Base-by-base conservation (phyloP, 2,888 invertebrate genomes). In the Tridacna gigas region DNA sequence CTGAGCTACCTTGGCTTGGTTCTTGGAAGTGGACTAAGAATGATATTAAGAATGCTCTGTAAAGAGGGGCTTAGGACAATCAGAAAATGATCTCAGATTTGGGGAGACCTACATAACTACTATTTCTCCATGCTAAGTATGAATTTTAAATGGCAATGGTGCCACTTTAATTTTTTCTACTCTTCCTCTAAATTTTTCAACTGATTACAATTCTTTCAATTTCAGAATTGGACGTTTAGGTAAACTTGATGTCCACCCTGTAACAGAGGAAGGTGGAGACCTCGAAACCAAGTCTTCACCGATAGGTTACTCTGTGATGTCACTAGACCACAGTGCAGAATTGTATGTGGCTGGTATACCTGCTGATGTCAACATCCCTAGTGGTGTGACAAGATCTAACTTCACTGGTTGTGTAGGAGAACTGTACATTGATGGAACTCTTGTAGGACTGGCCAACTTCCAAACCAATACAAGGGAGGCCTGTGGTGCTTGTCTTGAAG, bases 401-500 rank as follows among this genome's bases (percentile, higher is more conserved):
- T 95, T 95, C 88, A 96, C 97, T 22, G 98, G 97, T 0, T 98
- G 98, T 88, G 96, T 99, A 13, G 97, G 98, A 93, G 97, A 97
- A 88, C 95, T 98, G 0, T 96, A 96, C 86, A 95, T 97, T 18
- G 97, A 98, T 93, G 97, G 97, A 45, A 96, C 96, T 77, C 96
- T 96, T 0, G 95, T 99, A 63, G 98, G 98, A 0, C 95, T 99
- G 15, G 99, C 98, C 98, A 97, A 98, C 95, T 99, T 98, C 94
- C 88, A 91, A 79, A 88, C 86, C 15, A 88, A 89, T 56, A 88
- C 90, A 20, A 78, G 83, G 56, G 81, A 83, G 26, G 78, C 96
- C n/a, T 98, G 98, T 91, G 96, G 96, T 28, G 97, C 97, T 0
- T 97, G 97, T 88, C 96, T 96, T 71, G 97, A 97, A 92, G 97